phyloP scores from a whole-genome alignment of 2,888 invertebrate genomes.

The Ecdyonurus torrentis region DNA sequence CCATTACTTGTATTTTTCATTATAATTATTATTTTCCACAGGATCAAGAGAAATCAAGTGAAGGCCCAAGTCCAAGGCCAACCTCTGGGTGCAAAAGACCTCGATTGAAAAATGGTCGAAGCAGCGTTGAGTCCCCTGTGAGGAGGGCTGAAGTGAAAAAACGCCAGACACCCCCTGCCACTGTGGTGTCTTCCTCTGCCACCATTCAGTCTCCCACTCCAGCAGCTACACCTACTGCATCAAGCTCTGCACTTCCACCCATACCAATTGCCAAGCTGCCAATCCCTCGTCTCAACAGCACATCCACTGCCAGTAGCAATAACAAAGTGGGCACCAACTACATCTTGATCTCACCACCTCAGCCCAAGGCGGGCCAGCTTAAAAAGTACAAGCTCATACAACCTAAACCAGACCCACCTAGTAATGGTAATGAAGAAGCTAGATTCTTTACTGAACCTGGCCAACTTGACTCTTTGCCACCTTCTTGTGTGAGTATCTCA shows the following conservation, averaged over 20 bases:
- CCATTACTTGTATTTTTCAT: no score
- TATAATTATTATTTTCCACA: no score
- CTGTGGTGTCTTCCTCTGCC: not conserved
- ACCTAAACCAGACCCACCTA: constrained; percentile 24
- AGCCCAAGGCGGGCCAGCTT: constrained; percentile 8
- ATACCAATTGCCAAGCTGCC: constrained; percentile 12
- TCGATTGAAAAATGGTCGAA: not conserved
- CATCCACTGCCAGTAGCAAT: constrained; percentile 18
- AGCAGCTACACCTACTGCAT: not conserved
- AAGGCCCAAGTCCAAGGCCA: not conserved
- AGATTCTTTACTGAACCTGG: not conserved
- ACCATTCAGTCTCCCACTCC: not conserved
- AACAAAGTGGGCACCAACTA: constrained; percentile 26
- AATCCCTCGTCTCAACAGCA: constrained; percentile 19
- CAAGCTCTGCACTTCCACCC: no score
- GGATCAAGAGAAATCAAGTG: not conserved
- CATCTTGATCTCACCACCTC: constrained; percentile 17
- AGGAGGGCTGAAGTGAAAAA: not conserved
- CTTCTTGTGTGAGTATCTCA: constrained; percentile 12
- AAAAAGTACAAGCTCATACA: constrained; percentile 35
- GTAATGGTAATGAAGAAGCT: not conserved
- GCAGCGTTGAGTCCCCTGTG: not conserved
- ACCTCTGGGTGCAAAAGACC: not conserved
- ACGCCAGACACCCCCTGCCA: not conserved
- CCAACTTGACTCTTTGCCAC: not conserved